Conservation (phyloP, 2,797 vertebrate species). For the Setipinna tenuifilis region DNA sequence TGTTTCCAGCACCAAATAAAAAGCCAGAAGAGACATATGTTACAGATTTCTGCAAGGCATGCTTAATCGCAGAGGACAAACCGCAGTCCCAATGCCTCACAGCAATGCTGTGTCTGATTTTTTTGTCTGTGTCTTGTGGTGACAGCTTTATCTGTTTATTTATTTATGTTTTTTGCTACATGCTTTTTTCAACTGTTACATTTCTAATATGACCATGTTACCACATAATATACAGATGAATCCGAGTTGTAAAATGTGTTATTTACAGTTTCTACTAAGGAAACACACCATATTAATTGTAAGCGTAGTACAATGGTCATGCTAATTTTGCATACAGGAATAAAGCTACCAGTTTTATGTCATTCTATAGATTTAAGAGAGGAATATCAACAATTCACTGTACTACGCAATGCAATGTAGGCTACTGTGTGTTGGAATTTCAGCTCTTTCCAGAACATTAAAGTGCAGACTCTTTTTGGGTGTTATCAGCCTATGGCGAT, state of each 20-base stretch:
- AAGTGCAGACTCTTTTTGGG: slow-evolving; percentile 24
- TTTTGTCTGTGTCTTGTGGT: neutral
- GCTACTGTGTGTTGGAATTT: too few species aligned
- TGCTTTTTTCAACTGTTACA: neutral
- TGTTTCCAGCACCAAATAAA: neutral
- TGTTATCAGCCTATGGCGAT: too few species aligned
- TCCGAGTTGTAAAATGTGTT: too few species aligned
- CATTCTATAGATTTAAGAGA: too few species aligned
- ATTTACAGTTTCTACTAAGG: too few species aligned
- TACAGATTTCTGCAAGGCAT: neutral
- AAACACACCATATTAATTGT: too few species aligned
- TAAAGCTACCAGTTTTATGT: too few species aligned
- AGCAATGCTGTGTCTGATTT: neutral
- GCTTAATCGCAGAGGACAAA: neutral
- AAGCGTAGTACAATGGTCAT: too few species aligned
- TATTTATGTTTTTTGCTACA: slow-evolving; percentile 24
- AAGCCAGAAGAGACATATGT: neutral
- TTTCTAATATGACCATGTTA: neutral
- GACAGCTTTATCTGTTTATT: neutral
- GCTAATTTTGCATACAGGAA: too few species aligned
- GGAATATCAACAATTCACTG: too few species aligned
- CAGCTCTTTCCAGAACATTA: slow-evolving; percentile 7
- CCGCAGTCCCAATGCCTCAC: neutral
- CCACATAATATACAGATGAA: too few species aligned
- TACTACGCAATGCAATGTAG: too few species aligned